phyloP scores from a whole-genome alignment of 2,797 vertebrate genomes.

The Glyptemys insculpta region DNA sequence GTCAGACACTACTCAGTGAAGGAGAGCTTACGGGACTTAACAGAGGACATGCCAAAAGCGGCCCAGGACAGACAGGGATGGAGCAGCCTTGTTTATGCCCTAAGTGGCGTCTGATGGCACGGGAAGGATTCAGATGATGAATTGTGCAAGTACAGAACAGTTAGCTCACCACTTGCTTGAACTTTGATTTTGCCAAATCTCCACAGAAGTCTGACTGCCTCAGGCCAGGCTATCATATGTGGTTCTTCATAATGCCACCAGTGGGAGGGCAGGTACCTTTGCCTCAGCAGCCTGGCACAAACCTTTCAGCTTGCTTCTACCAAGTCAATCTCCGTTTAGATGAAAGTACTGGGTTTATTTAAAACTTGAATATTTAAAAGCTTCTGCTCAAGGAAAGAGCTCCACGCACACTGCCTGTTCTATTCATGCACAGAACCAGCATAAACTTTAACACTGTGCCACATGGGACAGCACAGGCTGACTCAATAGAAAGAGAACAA shows the following conservation, averaged over 20 bases:
- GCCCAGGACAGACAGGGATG: background rate
- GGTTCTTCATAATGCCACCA: accelerated
- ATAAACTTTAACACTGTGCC: background rate
- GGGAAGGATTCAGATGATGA: background rate
- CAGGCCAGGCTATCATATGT: accelerated
- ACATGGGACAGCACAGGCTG: background rate
- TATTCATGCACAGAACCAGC: conserved; percentile 7
- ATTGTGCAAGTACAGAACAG: background rate
- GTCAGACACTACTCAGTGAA: background rate
- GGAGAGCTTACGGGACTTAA: background rate
- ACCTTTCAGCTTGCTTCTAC: background rate
- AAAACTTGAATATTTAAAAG: background rate
- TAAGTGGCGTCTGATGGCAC: background rate
- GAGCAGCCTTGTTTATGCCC: background rate
- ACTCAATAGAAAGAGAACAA: background rate
- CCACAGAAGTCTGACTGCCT: background rate
- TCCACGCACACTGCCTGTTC: background rate
- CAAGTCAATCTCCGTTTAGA: background rate
- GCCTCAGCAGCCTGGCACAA: accelerated
- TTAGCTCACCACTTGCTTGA: background rate
- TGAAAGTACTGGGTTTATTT: conserved; percentile 7
- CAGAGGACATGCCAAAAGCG: background rate
- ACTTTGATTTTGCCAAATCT: background rate
- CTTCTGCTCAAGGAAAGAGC: background rate
- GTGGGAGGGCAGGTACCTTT: background rate